phyloP scores from a whole-genome alignment of 2,797 vertebrate species.

The Sebastes paucispinis region DNA sequence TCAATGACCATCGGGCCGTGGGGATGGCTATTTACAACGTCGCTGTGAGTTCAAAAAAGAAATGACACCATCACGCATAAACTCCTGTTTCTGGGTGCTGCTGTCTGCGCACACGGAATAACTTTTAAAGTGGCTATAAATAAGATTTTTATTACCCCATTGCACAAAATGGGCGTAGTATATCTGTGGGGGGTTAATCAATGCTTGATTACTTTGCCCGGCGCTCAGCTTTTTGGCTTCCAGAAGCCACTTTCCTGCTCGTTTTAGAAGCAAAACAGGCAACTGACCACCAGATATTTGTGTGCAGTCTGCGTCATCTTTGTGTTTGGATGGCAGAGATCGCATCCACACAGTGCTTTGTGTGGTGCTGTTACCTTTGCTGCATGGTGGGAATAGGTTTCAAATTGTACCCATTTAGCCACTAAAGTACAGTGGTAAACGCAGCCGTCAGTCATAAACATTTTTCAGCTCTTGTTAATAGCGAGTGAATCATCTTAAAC shows the following conservation, averaged over 20 bases:
- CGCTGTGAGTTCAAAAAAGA: constrained; percentile 84
- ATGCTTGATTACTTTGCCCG: constrained; percentile 23
- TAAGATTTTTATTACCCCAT: constrained; percentile 16
- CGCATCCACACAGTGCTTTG: neutral
- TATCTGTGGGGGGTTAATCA: constrained; percentile 38
- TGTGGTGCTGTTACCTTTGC: neutral
- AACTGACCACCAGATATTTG: constrained; percentile 2
- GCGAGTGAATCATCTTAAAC: constrained; percentile 60
- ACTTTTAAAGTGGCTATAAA: constrained; percentile 29
- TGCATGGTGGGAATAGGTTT: neutral
- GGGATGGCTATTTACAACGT: constrained; percentile 99
- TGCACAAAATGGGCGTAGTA: neutral
- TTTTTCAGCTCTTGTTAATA: constrained; percentile 42
- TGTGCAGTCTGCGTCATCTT: neutral
- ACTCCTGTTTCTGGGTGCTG: neutral
- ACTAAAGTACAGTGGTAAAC: constrained; percentile 15
- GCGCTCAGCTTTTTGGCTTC: constrained; percentile 8
- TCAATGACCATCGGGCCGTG: constrained; percentile 95
- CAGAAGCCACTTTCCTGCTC: neutral
- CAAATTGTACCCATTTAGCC: constrained; percentile 23
- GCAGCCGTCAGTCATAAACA: constrained; percentile 35
- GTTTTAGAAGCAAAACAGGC: neutral
- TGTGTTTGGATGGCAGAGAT: neutral
- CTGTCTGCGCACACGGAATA: neutral
- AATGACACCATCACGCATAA: constrained; percentile 20